Percentiles rank a stretch among this genome's conserved stretches.
Evolutionary conservation across 2,797 vertebrate genomes (phyloP).

Genomic region (Sebastes hubbsi): DNA sequence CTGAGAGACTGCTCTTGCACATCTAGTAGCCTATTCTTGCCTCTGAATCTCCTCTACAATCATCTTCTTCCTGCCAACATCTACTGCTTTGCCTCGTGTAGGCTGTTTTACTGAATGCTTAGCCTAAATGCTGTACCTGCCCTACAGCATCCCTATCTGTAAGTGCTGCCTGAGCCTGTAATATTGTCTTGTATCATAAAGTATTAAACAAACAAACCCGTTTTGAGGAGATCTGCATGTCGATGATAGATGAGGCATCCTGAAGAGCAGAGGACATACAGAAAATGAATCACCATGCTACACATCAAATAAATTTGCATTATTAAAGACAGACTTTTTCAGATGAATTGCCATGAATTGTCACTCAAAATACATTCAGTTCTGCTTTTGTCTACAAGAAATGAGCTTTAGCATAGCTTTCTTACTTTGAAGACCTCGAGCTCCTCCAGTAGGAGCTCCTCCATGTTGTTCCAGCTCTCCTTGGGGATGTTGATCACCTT

Average conservation of each 20-base stretch:
- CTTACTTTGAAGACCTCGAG: slow-evolving; percentile 94
- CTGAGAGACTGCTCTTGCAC: background rate
- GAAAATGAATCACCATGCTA: background rate
- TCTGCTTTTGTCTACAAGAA: background rate
- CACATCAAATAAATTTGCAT: background rate
- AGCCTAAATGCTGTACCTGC: background rate
- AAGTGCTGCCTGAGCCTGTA: background rate
- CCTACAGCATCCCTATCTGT: background rate
- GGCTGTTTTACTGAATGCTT: background rate
- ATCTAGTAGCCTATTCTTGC: background rate
- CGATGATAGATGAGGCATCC: slow-evolving; percentile 90
- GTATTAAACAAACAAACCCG: slow-evolving; percentile 82
- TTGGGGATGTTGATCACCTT: slow-evolving; percentile 96
- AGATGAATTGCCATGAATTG: background rate
- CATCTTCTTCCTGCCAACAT: background rate
- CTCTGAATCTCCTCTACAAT: background rate
- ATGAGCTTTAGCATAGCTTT: background rate
- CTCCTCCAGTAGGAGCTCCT: slow-evolving; percentile 93
- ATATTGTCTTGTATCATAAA: background rate
- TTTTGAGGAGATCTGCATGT: slow-evolving; percentile 97
- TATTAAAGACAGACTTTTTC: too few species aligned
- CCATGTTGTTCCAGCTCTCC: slow-evolving; percentile 88
- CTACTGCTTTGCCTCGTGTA: background rate
- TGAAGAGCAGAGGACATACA: slow-evolving; percentile 60
- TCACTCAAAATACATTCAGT: too few species aligned